phyloP scores from a whole-genome alignment of 2,797 vertebrate genomes.

The Phataginus tricuspis region DNA sequence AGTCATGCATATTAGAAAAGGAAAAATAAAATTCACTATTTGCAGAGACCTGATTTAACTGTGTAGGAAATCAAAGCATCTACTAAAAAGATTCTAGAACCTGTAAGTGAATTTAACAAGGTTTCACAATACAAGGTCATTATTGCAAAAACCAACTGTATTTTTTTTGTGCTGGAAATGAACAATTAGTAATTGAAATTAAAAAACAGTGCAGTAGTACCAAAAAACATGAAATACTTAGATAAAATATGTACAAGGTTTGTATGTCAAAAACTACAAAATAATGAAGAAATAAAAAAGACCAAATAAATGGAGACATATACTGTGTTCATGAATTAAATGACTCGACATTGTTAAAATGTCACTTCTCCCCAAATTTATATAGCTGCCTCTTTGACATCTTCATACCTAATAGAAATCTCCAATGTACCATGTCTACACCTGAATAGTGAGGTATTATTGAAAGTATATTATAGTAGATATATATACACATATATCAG shows the following conservation, averaged over 20 bases:
- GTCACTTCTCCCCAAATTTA: neutral
- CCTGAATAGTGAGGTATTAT: neutral
- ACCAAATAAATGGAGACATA: neutral
- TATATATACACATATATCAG: neutral
- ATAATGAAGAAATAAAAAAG: too few species aligned
- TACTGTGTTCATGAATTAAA: neutral
- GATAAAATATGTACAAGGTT: neutral
- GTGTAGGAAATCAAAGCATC: neutral
- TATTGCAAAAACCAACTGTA: neutral
- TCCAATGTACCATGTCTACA: too few species aligned
- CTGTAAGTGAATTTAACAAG: neutral
- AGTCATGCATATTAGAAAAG: neutral
- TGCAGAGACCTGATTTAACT: neutral
- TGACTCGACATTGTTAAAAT: neutral
- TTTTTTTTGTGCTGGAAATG: neutral
- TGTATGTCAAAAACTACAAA: neutral
- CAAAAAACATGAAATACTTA: neutral
- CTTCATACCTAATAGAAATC: too few species aligned
- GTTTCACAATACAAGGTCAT: neutral
- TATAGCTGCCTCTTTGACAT: too few species aligned
- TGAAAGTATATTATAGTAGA: neutral
- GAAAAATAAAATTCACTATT: neutral
- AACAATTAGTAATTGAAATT: neutral
- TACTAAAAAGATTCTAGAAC: neutral
- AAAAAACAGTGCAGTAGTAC: neutral